Conservation (phyloP, 2,888 invertebrate genomes). For the Alviniconcha strummeri region DNA sequence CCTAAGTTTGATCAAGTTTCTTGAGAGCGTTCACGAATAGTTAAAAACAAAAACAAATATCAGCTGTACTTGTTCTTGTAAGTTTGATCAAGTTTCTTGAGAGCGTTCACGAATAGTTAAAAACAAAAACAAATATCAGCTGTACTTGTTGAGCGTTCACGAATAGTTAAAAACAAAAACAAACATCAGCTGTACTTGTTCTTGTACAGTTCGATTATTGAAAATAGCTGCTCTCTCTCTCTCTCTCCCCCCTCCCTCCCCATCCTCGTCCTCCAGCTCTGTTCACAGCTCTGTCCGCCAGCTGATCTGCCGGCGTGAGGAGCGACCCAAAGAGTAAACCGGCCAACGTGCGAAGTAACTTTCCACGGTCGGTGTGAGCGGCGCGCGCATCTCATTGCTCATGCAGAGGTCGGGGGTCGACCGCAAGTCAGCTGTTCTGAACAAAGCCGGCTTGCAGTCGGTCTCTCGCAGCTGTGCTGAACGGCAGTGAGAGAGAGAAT, state of each 20-base stretch:
- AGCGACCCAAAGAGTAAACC: background rate
- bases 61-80: no score
- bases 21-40: no score
- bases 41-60: no score
- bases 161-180: no score
- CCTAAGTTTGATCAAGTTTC: no score
- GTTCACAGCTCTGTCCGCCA: background rate
- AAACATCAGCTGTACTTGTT: background rate
- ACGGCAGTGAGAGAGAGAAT: background rate
- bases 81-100: no score
- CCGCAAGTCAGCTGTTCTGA: conserved; percentile 42
- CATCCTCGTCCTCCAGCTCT: background rate
- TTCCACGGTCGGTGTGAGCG: conserved; percentile 17
- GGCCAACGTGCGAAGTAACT: conserved; percentile 13
- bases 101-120: no score
- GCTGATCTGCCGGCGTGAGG: background rate
- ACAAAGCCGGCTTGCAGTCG: conserved; percentile 33
- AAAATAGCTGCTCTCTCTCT: background rate
- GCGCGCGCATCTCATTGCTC: conserved; percentile 33
- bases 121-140: background rate
- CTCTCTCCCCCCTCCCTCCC: background rate
- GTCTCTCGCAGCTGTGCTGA: conserved; percentile 10
- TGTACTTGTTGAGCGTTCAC: background rate
- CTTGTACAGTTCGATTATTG: no score
- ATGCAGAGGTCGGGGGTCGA: conserved; percentile 40